These are phyloP conservation scores for Rhipidura dahli DNA, from an alignment of 2,113 vertebrate species.

Conservation along the genomic window DNA sequence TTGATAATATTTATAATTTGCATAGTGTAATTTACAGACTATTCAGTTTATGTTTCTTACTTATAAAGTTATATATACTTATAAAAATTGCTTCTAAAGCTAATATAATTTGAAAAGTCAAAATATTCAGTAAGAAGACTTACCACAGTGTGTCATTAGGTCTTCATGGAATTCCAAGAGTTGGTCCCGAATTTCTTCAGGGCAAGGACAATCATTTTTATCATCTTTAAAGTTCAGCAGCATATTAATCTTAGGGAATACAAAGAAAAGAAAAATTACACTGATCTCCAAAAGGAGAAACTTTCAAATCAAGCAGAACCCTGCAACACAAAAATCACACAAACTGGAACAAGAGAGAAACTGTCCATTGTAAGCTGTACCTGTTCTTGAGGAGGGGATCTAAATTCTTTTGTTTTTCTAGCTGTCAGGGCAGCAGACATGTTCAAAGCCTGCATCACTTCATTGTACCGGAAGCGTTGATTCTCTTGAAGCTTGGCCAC, in stretches of 20 bases:
- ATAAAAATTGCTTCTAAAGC: not conserved
- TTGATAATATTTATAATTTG: not conserved
- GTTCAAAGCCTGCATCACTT: constrained; percentile 97
- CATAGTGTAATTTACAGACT: not conserved
- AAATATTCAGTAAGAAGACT: not conserved
- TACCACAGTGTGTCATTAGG: constrained; percentile 95
- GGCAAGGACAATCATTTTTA: constrained; percentile 92
- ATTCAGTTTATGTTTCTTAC: not conserved
- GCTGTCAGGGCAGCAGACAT: constrained; percentile 96
- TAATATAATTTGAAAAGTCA: not conserved
- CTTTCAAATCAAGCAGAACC: not conserved
- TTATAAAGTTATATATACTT: not conserved
- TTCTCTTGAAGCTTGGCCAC: constrained; percentile 94
- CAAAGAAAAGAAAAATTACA: not conserved
- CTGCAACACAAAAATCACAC: not conserved
- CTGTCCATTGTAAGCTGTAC: constrained; percentile 50
- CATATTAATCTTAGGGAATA: constrained; percentile 88
- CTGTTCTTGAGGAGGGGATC: constrained; percentile 95
- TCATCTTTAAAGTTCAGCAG: constrained; percentile 94
- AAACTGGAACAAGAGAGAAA: not conserved
- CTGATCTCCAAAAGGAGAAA: not conserved
- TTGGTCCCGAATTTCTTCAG: constrained; percentile 87
- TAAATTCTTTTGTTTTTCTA: constrained; percentile 94
- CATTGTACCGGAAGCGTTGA: constrained; percentile 94
- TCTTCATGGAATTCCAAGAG: constrained; percentile 94